Evolutionary conservation across 2,113 vertebrate genomes (phyloP), one percentile per base, ranked within the genome.

Genomic region (Pseudorhombus dupliciocellatus): DNA sequence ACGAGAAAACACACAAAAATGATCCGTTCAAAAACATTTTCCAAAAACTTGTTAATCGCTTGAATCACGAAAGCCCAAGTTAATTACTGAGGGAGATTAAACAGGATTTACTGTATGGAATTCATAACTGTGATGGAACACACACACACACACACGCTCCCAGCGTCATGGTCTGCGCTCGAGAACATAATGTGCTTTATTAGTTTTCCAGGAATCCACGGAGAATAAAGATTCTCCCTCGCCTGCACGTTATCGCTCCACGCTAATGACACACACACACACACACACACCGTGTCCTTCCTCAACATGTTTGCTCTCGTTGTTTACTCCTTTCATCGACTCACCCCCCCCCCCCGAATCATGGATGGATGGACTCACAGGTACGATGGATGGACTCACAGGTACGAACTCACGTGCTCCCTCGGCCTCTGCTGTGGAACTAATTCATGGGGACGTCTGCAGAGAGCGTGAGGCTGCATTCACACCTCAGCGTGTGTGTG

Each of bases 371-470:
- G 11, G 28, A 53, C 15, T 37, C 34, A 37, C 34, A 37, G 68
- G 55, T 16, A 0, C 6, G 50, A 54, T n/a, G n/a, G n/a, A n/a
- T 66, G 34, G 28, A 52, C 15, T n/a, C n/a, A n/a, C n/a, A n/a
- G 68, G 55, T 16, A 0, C 6, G 50, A 54, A 62, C 68, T 72
- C 51, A 57, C 15, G 71, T n/a, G n/a, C n/a, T n/a, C n/a, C n/a
- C n/a, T n/a, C 18, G 21, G 46, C 20, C 46, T n/a, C 18, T 44
- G 54, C 28, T 10, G 42, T 14, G 66, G 84, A 48, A 81, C 81
- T 81, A 59, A 84, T 84, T 84, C 60, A 86, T 26, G 1, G 60
- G 66, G 44, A 54, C 70, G 55, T 77, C 56, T 68, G 63, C 44
- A 61, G 0, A 50, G 58, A 70, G 66, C 30, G 74, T 0, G 12